Base-by-base conservation (phyloP, 30 jellyfish, hydroid and myxozoan species). In the Rhopilema esculentum region DNA sequence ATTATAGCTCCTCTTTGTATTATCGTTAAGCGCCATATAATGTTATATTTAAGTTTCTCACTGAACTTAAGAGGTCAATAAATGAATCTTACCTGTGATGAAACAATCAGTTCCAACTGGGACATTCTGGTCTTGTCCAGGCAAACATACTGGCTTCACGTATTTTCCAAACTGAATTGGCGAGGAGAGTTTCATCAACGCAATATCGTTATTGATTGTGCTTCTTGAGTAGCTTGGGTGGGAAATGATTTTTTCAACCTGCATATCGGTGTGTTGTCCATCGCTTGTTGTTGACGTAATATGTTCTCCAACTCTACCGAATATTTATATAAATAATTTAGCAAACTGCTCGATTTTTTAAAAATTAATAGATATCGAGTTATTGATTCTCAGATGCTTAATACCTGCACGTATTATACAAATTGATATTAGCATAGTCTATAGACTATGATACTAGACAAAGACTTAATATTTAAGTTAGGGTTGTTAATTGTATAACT, bases 81-180 rank as follows among this genome's bases (percentile, higher is more conserved):
- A 40, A 40, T 2, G 12, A 40, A 19, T 27, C 65, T 18, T 91
- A 92, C 98, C 98, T 50, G 96, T 77, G 12, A 89, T 80, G 84
- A 16, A 88, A 80, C 98, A 93, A 28, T 88, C 84, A 20, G 96
- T 89, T 28, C 96, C 97, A 63, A 72, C 90, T 30, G 96, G 88
- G 24, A 93, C 96, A 72, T 88, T 91, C 28, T 53, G 71, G 9
- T 48, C 89, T 57, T 80, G 89, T 15, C 52, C 66, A 1, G 98
- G 98, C n/a, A 93, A 88, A 49, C 98, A 93, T 8, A 85, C 92
- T n/a, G 97, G 96, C 67, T 84, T 89, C 26, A 93, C 97, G 26
- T 75, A 74, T n/a, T 80, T 72, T 49, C 89, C 93, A 53, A 83
- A 84, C 25, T 27, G 81, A 33, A 81, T 82, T 27, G 98, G 97